These are phyloP conservation scores for Albula goreensis DNA, from an alignment of 2,113 vertebrate genomes.

Conservation along the genomic window DNA sequence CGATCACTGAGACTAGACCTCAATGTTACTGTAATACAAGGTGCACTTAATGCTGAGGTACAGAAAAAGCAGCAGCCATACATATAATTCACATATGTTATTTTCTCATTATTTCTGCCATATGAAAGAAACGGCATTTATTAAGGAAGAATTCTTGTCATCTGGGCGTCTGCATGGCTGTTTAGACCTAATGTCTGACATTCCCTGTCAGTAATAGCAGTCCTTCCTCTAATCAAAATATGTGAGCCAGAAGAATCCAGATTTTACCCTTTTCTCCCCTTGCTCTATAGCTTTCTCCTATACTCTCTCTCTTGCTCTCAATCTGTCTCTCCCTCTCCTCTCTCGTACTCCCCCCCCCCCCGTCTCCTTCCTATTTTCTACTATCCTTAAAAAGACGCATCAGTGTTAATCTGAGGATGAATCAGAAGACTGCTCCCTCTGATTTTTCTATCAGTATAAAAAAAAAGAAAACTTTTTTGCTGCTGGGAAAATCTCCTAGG, in stretches of 20 bases:
- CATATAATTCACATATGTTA: too few species aligned
- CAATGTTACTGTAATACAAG: not conserved
- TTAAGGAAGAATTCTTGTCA: not conserved
- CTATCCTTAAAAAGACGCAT: slow-evolving; percentile 52
- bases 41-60: not conserved
- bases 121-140: not conserved
- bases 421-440: slow-evolving; percentile 50
- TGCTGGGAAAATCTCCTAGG: slow-evolving; percentile 71
- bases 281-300: slow-evolving; percentile 42
- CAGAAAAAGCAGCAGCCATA: not conserved
- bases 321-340: not conserved
- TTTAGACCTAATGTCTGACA: slow-evolving; percentile 15
- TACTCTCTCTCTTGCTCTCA: slow-evolving; percentile 32
- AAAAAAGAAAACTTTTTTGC: slow-evolving; percentile 58
- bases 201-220: slow-evolving; percentile 19
- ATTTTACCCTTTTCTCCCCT: slow-evolving; percentile 44
- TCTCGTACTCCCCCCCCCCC: not conserved
- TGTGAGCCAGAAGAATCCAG: slow-evolving; percentile 20
- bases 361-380: not conserved
- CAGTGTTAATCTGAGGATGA: slow-evolving; percentile 68
- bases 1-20: not conserved
- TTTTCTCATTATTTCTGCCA: too few species aligned
- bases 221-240: slow-evolving; percentile 31
- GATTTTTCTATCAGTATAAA: slow-evolving; percentile 48
- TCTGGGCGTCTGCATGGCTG: not conserved